Base-by-base conservation (phyloP, 2,797 vertebrate genomes). In the Gobionotothen gibberifrons region DNA sequence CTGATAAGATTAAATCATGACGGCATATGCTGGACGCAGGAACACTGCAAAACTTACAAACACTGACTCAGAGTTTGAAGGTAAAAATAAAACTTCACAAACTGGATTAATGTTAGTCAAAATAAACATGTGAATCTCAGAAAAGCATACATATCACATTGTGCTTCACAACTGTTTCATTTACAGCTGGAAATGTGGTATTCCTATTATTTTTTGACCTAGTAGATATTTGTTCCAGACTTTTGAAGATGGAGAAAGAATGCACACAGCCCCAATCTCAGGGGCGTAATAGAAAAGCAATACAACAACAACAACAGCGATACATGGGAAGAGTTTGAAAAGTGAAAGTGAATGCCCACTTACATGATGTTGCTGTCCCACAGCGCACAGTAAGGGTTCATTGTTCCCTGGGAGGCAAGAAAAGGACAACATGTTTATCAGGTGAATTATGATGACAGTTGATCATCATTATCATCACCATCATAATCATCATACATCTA, bases 361-460 rank as follows among this genome's bases (percentile, higher is more conserved):
- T 98, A 99, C 98, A 94, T 97, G 91, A 95, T 93, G 85, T 90
- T 94, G 92, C 94, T 96, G 94, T 99, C 97, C 98, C 98, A 99
- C 72, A 98, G 93, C 53, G 97, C 97, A 87, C 98, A 99, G 92
- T 97, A 98, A 19, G 98, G 98, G 87, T 97, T 98, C 94, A 97
- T 87, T 49, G 98, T 98, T 74, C 98, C 97, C 98, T 99, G 91
- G 78, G 95, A 93, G 72, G 58, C 54, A 89, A 32, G 46, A 92
- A 92, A 92, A 76, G 36, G 76, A 82, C 75, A 85, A 69, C 57
- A 83, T 72, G 63, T 87, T 87, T 69, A 82, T 12, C 47, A 66
- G 21, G 19, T 74, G 22, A 76, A 73, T 74, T 48, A 63, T 36
- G 15, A 78, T 22, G 44, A 81, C 59, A 63, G 76, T 3, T 72